These are phyloP conservation scores for Drosophila pullipes DNA, from an alignment of 2,888 invertebrate species.

Conservation along the genomic window DNA sequence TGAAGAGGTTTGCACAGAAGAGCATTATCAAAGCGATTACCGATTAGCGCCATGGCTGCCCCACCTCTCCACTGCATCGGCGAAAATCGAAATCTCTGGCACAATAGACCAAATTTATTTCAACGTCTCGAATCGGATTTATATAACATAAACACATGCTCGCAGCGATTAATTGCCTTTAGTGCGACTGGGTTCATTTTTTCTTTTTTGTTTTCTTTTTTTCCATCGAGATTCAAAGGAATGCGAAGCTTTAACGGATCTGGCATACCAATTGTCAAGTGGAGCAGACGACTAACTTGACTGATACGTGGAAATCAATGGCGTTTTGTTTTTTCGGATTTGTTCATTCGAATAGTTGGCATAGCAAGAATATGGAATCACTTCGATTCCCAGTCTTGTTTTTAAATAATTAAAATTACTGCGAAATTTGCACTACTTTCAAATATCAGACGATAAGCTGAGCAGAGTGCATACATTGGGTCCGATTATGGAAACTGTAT, in stretches of 20 bases:
- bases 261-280: slow-evolving; percentile 34
- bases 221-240: slow-evolving; percentile 8
- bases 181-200: not conserved
- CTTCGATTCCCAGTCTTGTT: slow-evolving; percentile 5
- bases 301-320: slow-evolving; percentile 73
- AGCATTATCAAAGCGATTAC: slow-evolving; percentile 47
- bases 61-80: not conserved
- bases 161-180: slow-evolving; percentile 3
- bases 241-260: slow-evolving; percentile 35
- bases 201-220: not conserved
- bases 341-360: slow-evolving; percentile 53
- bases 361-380: slow-evolving; percentile 47
- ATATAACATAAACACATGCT: slow-evolving; percentile 62
- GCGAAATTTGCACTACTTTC: slow-evolving; percentile 34
- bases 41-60: slow-evolving; percentile 63
- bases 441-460: slow-evolving; percentile 33
- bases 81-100: slow-evolving; percentile 46
- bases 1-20: slow-evolving; percentile 22
- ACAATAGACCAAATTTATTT: slow-evolving; percentile 52
- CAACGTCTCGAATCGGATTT: slow-evolving; percentile 60
- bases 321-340: slow-evolving; percentile 70
- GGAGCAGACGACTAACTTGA: slow-evolving; percentile 15
- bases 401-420: slow-evolving; percentile 47
- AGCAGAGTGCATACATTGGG: slow-evolving; percentile 9
- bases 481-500: slow-evolving; percentile 10